phyloP scores from a whole-genome alignment of 2,797 vertebrate species.

The Sylvia borin region DNA sequence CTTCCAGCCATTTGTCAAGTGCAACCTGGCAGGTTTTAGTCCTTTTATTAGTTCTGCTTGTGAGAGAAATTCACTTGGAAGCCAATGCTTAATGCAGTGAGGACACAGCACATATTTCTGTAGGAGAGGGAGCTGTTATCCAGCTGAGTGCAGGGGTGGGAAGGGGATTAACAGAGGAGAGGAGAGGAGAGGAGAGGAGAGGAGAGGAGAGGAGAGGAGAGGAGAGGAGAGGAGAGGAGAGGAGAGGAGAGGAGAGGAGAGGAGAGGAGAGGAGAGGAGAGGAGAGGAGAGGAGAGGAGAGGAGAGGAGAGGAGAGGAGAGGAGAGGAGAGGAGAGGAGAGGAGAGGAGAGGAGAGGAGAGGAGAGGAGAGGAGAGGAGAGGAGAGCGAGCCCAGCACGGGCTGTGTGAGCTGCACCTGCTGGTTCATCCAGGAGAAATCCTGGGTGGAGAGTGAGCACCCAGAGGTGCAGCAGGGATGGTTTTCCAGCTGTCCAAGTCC shows the following conservation, averaged over 20 bases:
- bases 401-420: background rate
- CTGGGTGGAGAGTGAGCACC: background rate
- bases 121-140: background rate
- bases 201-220: no score
- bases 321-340: no score
- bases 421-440: background rate
- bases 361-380: background rate
- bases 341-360: background rate
- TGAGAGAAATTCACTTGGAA: conserved; percentile 46
- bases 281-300: no score
- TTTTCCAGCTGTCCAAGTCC: background rate
- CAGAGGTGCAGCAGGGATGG: background rate
- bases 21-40: conserved; percentile 48
- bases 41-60: conserved; percentile 70
- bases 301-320: no score
- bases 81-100: conserved; percentile 52
- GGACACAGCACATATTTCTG: conserved; percentile 33
- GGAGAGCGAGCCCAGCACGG: background rate
- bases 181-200: no score
- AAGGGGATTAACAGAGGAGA: background rate
- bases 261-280: no score
- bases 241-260: no score
- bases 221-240: no score
- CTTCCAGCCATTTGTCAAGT: conserved; percentile 57
- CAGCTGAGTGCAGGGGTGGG: background rate